Evolutionary conservation across 2,888 invertebrate species (phyloP), one percentile per base, ranked within the genome.

Genomic region (Prosapia bicincta): DNA sequence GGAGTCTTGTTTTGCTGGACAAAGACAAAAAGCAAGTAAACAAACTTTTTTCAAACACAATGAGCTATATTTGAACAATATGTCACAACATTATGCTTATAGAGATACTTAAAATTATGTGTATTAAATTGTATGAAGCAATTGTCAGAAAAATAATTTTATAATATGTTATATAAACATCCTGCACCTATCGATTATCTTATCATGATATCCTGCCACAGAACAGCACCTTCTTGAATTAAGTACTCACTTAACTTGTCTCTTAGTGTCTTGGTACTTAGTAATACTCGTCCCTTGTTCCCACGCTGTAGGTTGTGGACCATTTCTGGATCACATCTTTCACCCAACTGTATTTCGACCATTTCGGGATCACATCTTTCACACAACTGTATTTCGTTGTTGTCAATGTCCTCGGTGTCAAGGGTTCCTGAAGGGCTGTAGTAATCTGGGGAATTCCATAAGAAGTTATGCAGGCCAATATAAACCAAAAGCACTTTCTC

Each of bases 201-300:
- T 71, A 77, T 72, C 43, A 76, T 72, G 25, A 1, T 78, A 38
- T 72, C 73, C 75, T 78, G 78, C 75, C 78, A 78, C 70, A 68
- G 69, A 66, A 78, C 78, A 71, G 73, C 73, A 30, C 77, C 77
- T 67, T 77, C 71, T 54, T 78, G 75, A 66, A 70, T 77, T 65
- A 78, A 77, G 69, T 78, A 77, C 24, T 72, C 71, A 15, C 54
- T 75, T 67, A 77, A 78, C 13, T 74, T 10, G 75, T 78, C 75
- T 76, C 71, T 72, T 10, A 78, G 70, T 15, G 15, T 32, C 9
- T 26, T 76, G 43, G 76, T 73, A 76, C 69, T 73, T 15, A 73
- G 73, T 30, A 30, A 72, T 70, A 78, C 72, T 10, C 74, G 73
- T 25, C 76, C 74, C 76, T 66, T 76, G 65, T 32, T 26, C 66